Conservation (phyloP, 2,113 vertebrate species). For the Polypterus bichir region DNA sequence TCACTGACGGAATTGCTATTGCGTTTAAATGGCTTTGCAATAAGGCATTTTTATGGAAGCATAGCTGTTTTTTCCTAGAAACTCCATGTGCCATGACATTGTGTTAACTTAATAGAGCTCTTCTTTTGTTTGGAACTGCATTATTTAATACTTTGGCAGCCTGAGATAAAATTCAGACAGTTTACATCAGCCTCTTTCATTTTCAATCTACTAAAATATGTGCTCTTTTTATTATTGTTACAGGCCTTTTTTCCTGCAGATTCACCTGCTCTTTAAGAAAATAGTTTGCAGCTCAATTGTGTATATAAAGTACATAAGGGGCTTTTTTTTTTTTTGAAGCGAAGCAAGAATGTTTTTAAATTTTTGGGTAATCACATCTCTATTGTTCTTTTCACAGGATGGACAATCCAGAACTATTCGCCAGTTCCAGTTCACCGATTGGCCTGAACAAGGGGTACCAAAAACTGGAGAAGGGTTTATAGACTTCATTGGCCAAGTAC, state of each 20-base stretch:
- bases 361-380: not conserved
- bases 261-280: too few species aligned
- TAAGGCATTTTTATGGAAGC: too few species aligned
- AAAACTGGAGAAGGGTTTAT: slow-evolving; percentile 93
- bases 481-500: slow-evolving; percentile 94
- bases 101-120: not conserved
- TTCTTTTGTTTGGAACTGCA: not conserved
- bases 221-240: too few species aligned
- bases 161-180: too few species aligned
- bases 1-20: too few species aligned
- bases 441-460: slow-evolving; percentile 94
- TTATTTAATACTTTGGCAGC: not conserved
- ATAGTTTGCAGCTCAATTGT: not conserved
- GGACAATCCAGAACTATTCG: slow-evolving; percentile 92
- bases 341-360: not conserved
- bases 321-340: not conserved
- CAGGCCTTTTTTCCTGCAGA: too few species aligned
- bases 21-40: too few species aligned
- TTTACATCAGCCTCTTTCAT: too few species aligned
- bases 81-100: not conserved
- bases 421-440: slow-evolving; percentile 96
- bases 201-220: too few species aligned
- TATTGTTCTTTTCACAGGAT: slow-evolving; percentile 47
- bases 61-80: not conserved
- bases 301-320: not conserved